These are phyloP conservation scores for Pogonomyrmex californicus DNA, from an alignment of 1,140 invertebrate species.

Conservation along the genomic window DNA sequence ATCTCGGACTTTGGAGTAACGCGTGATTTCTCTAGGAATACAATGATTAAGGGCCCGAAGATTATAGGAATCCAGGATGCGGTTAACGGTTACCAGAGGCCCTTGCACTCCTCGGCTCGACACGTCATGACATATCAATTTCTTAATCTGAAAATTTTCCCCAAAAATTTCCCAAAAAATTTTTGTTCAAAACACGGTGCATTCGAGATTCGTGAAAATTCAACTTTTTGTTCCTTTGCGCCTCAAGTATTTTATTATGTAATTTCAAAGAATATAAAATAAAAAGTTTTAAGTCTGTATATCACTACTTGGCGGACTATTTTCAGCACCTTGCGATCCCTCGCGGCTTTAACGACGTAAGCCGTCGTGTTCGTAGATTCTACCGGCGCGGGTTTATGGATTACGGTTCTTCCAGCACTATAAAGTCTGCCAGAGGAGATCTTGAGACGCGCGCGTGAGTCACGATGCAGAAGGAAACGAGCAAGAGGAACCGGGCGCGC, in stretches of 20 bases:
- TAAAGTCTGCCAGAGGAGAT: slow-evolving; percentile 62
- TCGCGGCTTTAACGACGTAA: slow-evolving; percentile 52
- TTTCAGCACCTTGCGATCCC: slow-evolving; percentile 62
- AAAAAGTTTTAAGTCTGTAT: not conserved
- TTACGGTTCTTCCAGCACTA: slow-evolving; percentile 58
- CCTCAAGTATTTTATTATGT: not conserved
- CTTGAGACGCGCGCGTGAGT: slow-evolving; percentile 65
- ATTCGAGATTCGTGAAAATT: not conserved
- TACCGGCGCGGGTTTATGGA: slow-evolving; percentile 49
- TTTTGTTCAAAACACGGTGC: too few species aligned
- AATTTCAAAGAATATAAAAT: not conserved
- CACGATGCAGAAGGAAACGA: slow-evolving; percentile 59
- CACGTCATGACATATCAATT: slow-evolving; percentile 42
- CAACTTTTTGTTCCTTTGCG: too few species aligned
- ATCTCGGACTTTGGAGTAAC: not conserved
- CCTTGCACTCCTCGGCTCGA: slow-evolving; percentile 37
- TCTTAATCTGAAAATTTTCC: too few species aligned
- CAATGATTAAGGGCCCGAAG: slow-evolving; percentile 35
- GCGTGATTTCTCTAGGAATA: not conserved
- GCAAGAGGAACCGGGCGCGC: not conserved
- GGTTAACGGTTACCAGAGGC: slow-evolving; percentile 43
- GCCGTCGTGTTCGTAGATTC: slow-evolving; percentile 21
- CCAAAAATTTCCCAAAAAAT: too few species aligned
- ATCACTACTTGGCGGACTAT: slow-evolving; percentile 45
- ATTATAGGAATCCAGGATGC: slow-evolving; percentile 44